phyloP scores from a whole-genome alignment of 1,140 invertebrate genomes.

The Heliconius hermathena region DNA sequence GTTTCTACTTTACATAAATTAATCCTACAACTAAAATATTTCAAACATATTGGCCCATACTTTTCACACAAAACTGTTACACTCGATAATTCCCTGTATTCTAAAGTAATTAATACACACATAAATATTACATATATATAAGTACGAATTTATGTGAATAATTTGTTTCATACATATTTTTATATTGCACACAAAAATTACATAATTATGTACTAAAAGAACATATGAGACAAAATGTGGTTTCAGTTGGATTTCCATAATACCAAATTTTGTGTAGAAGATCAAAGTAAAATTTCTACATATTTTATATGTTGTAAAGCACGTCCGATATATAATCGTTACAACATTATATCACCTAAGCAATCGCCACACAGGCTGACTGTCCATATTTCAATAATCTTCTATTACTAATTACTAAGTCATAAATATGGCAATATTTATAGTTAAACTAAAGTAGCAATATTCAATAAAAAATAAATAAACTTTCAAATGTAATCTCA shows the following conservation, averaged over 20 bases:
- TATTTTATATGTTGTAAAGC: slow-evolving; percentile 9
- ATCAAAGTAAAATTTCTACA: background rate
- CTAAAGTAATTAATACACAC: background rate
- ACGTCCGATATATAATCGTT: background rate
- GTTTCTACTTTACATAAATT: slow-evolving; percentile 21
- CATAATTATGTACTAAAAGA: background rate
- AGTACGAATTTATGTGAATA: background rate
- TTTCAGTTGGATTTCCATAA: background rate
- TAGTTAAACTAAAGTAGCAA: background rate
- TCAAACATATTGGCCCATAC: slow-evolving; percentile 1
- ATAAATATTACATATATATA: background rate
- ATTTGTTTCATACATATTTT: background rate
- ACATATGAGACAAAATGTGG: background rate
- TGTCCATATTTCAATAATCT: background rate
- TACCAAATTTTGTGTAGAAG: background rate
- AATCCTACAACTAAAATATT: slow-evolving; percentile 6
- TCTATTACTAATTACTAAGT: background rate
- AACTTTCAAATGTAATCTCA: slow-evolving; percentile 2
- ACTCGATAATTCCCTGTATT: slow-evolving; percentile 7
- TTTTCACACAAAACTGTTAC: slow-evolving; percentile 10
- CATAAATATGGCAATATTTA: slow-evolving; percentile 8
- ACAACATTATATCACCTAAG: background rate
- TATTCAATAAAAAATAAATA: slow-evolving; percentile 6
- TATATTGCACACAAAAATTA: slow-evolving; percentile 1
- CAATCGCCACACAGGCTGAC: background rate